Conservation (phyloP, 1,140 invertebrate species). For the Bilobella aurantiaca region DNA sequence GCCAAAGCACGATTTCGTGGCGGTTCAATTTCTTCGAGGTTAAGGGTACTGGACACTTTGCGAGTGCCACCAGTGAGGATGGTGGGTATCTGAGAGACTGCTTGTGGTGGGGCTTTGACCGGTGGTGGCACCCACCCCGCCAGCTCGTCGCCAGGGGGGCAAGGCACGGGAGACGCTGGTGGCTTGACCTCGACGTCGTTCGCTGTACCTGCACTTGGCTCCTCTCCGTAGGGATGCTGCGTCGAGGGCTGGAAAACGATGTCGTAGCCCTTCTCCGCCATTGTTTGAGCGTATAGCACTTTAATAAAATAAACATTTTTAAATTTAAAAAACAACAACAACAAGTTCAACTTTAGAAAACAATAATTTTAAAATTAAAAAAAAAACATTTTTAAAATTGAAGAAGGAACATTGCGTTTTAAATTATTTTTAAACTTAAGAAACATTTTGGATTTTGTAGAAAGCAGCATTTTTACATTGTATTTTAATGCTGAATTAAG, state of each 20-base stretch:
- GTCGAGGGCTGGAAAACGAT: conserved; percentile 27
- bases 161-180: too few relatives aligned
- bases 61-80: too few relatives aligned
- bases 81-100: not conserved
- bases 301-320: conserved; percentile 14
- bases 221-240: conserved; percentile 12
- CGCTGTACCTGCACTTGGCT: not conserved
- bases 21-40: not conserved
- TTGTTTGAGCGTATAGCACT: conserved; percentile 31
- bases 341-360: too few relatives aligned
- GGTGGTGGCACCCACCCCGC: not conserved
- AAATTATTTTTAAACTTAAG: too few relatives aligned
- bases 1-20: not conserved
- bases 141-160: too few relatives aligned
- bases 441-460: too few relatives aligned
- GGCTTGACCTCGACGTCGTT: too few relatives aligned
- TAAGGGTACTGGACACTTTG: not conserved
- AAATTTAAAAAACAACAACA: too few relatives aligned
- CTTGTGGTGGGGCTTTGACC: not conserved
- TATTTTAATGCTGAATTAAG: too few relatives aligned
- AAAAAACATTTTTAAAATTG: conserved; percentile 10
- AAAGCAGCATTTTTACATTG: too few relatives aligned
- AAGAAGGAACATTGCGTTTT: too few relatives aligned
- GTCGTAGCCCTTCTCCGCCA: conserved; percentile 32
- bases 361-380: conserved; percentile 6